Conservation (phyloP, 1,140 invertebrate genomes). For the Delia radicum region DNA sequence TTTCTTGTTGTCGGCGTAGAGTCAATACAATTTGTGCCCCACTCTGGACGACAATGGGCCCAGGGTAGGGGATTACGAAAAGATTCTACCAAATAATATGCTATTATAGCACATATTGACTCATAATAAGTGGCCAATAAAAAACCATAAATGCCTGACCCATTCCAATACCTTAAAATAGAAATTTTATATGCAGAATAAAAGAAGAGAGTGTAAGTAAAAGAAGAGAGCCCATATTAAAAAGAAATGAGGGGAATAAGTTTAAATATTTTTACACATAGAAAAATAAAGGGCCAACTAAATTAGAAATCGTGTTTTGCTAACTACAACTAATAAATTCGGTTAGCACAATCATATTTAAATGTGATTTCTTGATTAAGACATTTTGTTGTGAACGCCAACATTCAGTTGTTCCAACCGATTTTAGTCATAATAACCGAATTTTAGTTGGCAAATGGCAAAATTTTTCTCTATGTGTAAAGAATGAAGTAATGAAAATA, state of each 20-base stretch:
- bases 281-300: no score
- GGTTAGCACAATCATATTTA: no score
- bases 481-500: no score
- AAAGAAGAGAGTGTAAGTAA: neutral
- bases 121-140: slow-evolving; percentile 72
- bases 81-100: slow-evolving; percentile 68
- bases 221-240: neutral
- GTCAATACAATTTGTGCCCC: slow-evolving; percentile 56
- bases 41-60: slow-evolving; percentile 64
- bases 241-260: neutral
- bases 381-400: no score
- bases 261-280: no score
- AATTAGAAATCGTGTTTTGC: no score
- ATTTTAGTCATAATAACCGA: no score
- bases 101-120: slow-evolving; percentile 70
- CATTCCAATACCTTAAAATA: slow-evolving; percentile 68
- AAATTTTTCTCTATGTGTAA: no score
- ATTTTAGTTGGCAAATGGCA: no score
- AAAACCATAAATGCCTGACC: slow-evolving; percentile 72
- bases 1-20: slow-evolving; percentile 19
- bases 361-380: no score
- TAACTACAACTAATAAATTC: no score
- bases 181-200: neutral
- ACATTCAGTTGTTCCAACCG: no score
- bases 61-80: slow-evolving; percentile 65